Percentiles rank a stretch among this genome's conserved stretches.
These are phyloP conservation scores for Phodopus roborovskii DNA, from an alignment of 2,113 vertebrate genomes.

Conservation along the genomic window DNA sequence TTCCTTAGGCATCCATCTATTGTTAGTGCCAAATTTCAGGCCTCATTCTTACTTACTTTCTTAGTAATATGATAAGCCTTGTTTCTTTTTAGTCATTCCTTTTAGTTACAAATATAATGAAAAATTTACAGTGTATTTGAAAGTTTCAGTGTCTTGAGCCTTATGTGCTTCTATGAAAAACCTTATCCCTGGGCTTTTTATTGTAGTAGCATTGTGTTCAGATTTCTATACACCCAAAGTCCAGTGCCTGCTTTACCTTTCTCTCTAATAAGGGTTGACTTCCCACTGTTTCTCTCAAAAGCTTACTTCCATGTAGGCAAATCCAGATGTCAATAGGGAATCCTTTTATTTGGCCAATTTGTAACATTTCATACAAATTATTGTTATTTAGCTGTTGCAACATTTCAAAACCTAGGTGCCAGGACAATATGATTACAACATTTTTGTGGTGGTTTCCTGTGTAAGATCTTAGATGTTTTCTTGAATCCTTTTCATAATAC, in stretches of 20 bases:
- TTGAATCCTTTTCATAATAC: neutral
- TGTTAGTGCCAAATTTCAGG: neutral
- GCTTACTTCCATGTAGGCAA: neutral
- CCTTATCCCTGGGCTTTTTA: neutral
- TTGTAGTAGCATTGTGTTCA: no score
- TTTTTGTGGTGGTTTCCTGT: neutral
- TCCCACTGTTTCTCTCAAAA: neutral
- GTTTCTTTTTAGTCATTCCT: neutral
- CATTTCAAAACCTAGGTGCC: neutral
- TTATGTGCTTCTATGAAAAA: neutral
- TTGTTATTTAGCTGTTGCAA: neutral
- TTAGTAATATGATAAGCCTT: neutral
- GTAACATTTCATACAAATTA: neutral
- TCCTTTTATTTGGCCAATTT: neutral
- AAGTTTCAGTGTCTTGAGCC: neutral
- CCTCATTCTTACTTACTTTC: neutral
- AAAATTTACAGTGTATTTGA: neutral
- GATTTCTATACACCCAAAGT: neutral
- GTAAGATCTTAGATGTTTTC: neutral
- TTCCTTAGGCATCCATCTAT: neutral
- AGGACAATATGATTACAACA: neutral
- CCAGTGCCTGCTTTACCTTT: neutral
- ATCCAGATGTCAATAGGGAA: neutral
- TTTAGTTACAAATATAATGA: neutral
- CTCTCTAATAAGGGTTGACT: neutral